Evolutionary conservation across 2,797 vertebrate species (phyloP), one percentile per base, ranked within the genome.

Genomic region (Rhinatrema bivittatum): DNA sequence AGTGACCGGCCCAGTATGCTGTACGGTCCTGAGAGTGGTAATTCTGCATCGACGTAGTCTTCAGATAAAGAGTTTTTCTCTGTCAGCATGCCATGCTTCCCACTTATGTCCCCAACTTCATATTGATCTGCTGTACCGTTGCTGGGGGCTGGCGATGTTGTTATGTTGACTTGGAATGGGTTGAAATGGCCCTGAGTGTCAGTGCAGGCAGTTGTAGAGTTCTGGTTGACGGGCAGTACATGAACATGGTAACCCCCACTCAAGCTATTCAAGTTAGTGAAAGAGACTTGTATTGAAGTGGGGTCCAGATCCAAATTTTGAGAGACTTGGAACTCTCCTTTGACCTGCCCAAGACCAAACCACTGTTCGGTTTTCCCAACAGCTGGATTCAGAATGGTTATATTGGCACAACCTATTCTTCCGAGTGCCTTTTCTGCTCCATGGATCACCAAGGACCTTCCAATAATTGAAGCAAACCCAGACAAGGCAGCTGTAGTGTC

Each of bases 51-150:
- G 38, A 36, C 34, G 37, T 62, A 76, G 5, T 50, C 10, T 7
- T 21, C 50, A 5, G 54, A 9, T 5, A 18, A 27, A 21, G 67
- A 12, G 10, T 47, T 48, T 15, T 43, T 71, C 34, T 14, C 34
- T 6, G 7, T 39, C 23, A 89, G 56, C 26, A 39, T 17, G 19
- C 87, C 83, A 49, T 76, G 86, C 59, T 89, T 87, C n/a, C 87
- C 87, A 20, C 83, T 78, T 28, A 90, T 62, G 46, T 89, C 87
- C 5, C 87, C 87, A n/a, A 81, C 29, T 43, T 87, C 84, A 47
- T 88, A 90, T 46, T 88, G 71, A 46, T 90, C 87, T 19, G 71
- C 62, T 1, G 82, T 86, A 14, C 88, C 87, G 3, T 3, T 32
- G 16, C 70, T 76, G 8, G 81, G 61, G 7, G 25, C 0, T 0